Base-by-base conservation (phyloP, 1,140 invertebrate species). In the Harpegnathos saltator region DNA sequence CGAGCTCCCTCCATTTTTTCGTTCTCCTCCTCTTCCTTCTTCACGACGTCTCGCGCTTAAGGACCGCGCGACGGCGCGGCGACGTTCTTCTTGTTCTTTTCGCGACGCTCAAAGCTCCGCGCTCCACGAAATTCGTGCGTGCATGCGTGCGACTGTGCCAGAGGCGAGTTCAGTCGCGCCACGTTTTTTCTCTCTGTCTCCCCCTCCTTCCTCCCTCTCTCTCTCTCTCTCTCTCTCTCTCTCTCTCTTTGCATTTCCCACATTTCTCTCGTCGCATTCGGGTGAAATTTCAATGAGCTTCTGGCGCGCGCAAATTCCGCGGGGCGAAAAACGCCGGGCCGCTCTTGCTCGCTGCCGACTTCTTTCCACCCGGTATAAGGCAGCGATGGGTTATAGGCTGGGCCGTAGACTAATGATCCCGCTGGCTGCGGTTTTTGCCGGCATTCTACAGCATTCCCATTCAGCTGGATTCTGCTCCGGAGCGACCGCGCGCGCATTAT, bases 381-480 rank as follows among this genome's bases (percentile, higher is more conserved):
- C 61, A 66, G 75, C 86, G 81, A 82, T 86, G 84, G 90, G 86
- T 91, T 91, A 91, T 90, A 91, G 90, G 88, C 90, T 88, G 89
- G 89, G 88, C 89, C 85, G 90, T 93, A 93, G 93, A 94, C 93
- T 94, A 94, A 94, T 94, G 93, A 94, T 94, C 91, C 88, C 90
- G 85, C 90, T 91, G 92, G 80, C 92, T 94, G 92, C 86, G 92
- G 92, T 94, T 94, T 94, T 94, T 94, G 93, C 90, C 90, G 90
- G 85, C 93, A 94, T 94, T 94, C 93, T 94, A 94, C 93, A 93
- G 91, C 93, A 94, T 94, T 94, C 93, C 90, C 93, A 93, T 94
- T 94, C 91, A 91, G 91, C 92, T 93, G 91, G 91, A 93, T 92
- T 89, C 91, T 91, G 85, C 85, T 87, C 73, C 88, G 88, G 81